Percentiles rank a stretch among this genome's conserved stretches.
Conservation (phyloP, 2,113 vertebrate genomes). For the Scomber colias region DNA sequence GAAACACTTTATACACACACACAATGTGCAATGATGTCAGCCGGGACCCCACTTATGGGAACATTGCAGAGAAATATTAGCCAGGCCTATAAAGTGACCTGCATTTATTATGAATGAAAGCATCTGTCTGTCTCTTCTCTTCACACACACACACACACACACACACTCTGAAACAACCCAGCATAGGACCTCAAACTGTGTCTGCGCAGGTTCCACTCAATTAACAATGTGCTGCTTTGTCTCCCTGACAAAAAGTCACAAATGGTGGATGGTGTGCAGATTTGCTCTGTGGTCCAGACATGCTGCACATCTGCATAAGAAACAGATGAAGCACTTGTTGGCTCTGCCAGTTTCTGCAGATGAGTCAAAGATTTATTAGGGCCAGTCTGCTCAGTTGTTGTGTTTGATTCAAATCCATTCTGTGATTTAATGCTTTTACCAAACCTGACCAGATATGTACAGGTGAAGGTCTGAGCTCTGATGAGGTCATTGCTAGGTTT, state of each 20-base stretch:
- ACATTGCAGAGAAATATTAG: conserved; percentile 54
- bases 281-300: background rate
- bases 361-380: background rate
- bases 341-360: background rate
- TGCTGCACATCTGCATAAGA: conserved; percentile 8
- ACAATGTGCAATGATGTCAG: conserved; percentile 60
- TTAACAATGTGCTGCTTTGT: conserved; percentile 39
- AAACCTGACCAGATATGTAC: background rate
- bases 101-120: conserved; percentile 73
- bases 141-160: conserved; percentile 1
- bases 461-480: background rate
- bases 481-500: background rate
- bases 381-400: conserved; percentile 1
- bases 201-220: conserved; percentile 13
- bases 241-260: conserved; percentile 21
- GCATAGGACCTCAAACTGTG: background rate
- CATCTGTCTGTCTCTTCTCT: conserved; percentile 53
- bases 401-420: background rate
- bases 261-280: conserved; percentile 15
- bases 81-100: conserved; percentile 64
- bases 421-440: too few species aligned
- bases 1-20: conserved; percentile 14
- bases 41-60: conserved; percentile 48
- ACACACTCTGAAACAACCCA: background rate
- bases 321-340: conserved; percentile 37